Conservation (phyloP, 2,113 vertebrate genomes). For the Nymphicus hollandicus region DNA sequence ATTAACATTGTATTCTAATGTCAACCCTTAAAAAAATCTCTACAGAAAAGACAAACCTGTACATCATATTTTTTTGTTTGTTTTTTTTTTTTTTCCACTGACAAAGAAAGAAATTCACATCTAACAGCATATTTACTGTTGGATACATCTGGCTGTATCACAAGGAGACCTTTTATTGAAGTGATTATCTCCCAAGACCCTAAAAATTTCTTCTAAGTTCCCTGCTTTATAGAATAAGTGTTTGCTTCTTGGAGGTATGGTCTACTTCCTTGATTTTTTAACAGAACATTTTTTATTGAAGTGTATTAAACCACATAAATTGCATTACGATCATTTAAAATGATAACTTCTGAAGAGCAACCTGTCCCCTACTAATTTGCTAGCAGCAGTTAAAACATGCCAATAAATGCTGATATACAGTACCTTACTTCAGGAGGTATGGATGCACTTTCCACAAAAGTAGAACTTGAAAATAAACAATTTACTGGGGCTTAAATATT, state of each 20-base stretch:
- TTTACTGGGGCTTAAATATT: background rate
- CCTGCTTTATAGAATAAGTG: background rate
- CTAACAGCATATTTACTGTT: background rate
- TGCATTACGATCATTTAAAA: background rate
- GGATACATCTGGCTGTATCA: background rate
- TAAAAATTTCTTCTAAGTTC: background rate
- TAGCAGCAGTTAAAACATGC: background rate
- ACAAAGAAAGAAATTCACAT: background rate
- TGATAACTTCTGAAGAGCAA: background rate
- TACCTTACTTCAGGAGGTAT: background rate
- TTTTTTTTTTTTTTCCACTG: background rate
- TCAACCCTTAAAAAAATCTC: background rate
- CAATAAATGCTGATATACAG: background rate
- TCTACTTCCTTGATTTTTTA: background rate
- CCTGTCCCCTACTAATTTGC: background rate
- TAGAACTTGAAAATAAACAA: background rate
- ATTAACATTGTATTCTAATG: background rate
- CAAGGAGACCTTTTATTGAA: background rate
- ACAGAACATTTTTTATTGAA: background rate
- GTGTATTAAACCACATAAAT: background rate
- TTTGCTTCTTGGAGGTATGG: background rate
- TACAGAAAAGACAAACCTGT: background rate
- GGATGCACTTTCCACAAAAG: background rate
- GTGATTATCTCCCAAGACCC: background rate
- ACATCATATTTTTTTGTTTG: background rate